phyloP scores from a whole-genome alignment of 1,140 invertebrate genomes.

The Zeugodacus cucurbitae region DNA sequence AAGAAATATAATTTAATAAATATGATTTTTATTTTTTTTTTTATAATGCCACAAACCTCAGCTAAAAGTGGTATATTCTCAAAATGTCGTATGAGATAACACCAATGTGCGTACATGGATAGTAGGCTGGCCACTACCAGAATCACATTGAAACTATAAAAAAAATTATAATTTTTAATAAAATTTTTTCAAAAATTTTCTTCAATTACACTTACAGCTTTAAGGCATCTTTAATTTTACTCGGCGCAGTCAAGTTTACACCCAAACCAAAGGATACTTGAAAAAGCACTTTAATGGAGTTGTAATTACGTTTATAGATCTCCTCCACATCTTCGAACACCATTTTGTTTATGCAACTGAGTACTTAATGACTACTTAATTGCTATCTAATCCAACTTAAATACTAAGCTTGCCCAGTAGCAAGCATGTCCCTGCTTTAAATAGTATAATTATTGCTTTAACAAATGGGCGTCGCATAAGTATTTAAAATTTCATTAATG shows the following conservation, averaged over 20 bases:
- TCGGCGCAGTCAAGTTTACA: slow-evolving; percentile 53
- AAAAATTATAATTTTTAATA: neutral
- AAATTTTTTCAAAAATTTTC: neutral
- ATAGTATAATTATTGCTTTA: neutral
- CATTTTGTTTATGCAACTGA: slow-evolving; percentile 46
- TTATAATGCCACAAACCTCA: slow-evolving; percentile 44
- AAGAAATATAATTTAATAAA: neutral
- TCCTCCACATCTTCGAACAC: slow-evolving; percentile 46
- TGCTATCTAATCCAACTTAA: neutral
- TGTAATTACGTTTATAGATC: slow-evolving; percentile 51
- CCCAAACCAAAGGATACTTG: slow-evolving; percentile 51
- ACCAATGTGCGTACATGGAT: slow-evolving; percentile 57
- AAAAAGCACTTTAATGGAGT: slow-evolving; percentile 55
- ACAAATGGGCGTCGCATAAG: neutral
- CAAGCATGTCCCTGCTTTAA: neutral
- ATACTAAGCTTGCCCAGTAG: neutral
- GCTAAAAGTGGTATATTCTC: slow-evolving; percentile 51
- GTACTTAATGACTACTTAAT: neutral
- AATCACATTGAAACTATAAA: slow-evolving; percentile 47
- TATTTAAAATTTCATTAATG: neutral
- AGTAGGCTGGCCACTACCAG: slow-evolving; percentile 48
- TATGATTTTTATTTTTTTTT: neutral
- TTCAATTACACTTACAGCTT: slow-evolving; percentile 47
- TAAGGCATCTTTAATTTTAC: slow-evolving; percentile 44
- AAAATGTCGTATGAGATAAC: slow-evolving; percentile 49